Conservation (phyloP, 2,888 invertebrate genomes). For the Rhorus exstirpatorius region DNA sequence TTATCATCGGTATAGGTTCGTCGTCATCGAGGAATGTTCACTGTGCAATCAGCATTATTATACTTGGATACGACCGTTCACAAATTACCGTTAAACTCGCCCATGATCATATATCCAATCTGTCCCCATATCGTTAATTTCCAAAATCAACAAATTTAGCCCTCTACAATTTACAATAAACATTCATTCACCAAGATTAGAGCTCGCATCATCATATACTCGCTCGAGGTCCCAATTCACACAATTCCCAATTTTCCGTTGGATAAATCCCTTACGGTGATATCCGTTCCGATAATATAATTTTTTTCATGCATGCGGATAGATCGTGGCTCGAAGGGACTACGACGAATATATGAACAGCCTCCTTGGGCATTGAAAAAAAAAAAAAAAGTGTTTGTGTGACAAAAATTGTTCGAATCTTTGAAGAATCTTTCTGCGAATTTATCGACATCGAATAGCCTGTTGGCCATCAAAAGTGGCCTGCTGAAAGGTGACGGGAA, state of each 20-base stretch:
- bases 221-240: background rate
- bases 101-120: conserved; percentile 36
- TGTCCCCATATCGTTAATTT: conserved; percentile 35
- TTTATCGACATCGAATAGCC: background rate
- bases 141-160: background rate
- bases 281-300: too few relatives aligned
- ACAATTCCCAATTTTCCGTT: background rate
- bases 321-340: too few relatives aligned
- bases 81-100: conserved; percentile 2
- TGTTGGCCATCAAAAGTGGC: background rate
- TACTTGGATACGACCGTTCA: background rate
- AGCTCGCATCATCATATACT: background rate
- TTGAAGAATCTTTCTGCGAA: conserved; percentile 8
- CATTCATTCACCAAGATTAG: background rate
- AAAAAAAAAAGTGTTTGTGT: background rate
- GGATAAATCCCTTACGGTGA: background rate
- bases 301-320: too few relatives aligned
- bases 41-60: background rate
- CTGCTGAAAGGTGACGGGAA: background rate
- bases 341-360: background rate
- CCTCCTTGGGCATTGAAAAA: too few relatives aligned
- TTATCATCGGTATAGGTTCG: background rate
- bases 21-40: conserved; percentile 9
- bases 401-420: background rate
- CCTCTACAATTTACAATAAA: background rate